Percentiles rank a stretch among this genome's conserved stretches.
phyloP scores from a whole-genome alignment of 2,888 invertebrate species.

The Acleris cristana region DNA sequence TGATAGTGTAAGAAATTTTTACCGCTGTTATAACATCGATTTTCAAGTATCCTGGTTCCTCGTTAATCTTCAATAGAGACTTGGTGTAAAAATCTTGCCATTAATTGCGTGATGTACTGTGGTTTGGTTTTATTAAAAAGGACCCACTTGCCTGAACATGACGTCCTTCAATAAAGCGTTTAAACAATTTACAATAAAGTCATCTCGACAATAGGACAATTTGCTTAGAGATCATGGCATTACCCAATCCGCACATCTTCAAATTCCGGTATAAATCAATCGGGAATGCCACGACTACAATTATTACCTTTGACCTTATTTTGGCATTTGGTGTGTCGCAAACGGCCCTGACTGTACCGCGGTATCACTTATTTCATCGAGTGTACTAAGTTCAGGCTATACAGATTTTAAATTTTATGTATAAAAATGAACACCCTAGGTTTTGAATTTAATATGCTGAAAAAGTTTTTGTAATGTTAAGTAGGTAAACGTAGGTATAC shows the following conservation, averaged over 20 bases:
- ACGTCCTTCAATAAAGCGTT: not conserved
- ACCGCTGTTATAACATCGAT: too few relatives aligned
- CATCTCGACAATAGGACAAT: slow-evolving; percentile 32
- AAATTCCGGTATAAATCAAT: slow-evolving; percentile 75
- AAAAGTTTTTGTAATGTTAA: too few relatives aligned
- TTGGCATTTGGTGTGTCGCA: slow-evolving; percentile 81
- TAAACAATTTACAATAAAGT: slow-evolving; percentile 7
- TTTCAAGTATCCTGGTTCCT: too few relatives aligned
- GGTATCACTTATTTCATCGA: slow-evolving; percentile 45
- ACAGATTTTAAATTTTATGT: not conserved
- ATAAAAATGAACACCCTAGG: too few relatives aligned
- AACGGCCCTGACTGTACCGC: slow-evolving; percentile 64
- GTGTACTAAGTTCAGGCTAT: slow-evolving; percentile 1
- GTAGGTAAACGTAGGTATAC: too few relatives aligned
- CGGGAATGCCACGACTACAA: slow-evolving; percentile 61
- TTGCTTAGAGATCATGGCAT: slow-evolving; percentile 19
- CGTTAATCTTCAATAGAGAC: too few relatives aligned
- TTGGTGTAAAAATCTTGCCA: too few relatives aligned
- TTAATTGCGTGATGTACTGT: too few relatives aligned
- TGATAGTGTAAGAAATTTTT: too few relatives aligned
- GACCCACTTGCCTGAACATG: too few relatives aligned
- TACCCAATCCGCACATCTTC: slow-evolving; percentile 52
- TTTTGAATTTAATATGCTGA: too few relatives aligned
- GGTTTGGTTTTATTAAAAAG: too few relatives aligned
- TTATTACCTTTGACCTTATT: slow-evolving; percentile 82